Percentiles rank a stretch among this genome's conserved stretches.
Conservation (phyloP, 2,888 invertebrate genomes). For the Phalangium opilio region DNA sequence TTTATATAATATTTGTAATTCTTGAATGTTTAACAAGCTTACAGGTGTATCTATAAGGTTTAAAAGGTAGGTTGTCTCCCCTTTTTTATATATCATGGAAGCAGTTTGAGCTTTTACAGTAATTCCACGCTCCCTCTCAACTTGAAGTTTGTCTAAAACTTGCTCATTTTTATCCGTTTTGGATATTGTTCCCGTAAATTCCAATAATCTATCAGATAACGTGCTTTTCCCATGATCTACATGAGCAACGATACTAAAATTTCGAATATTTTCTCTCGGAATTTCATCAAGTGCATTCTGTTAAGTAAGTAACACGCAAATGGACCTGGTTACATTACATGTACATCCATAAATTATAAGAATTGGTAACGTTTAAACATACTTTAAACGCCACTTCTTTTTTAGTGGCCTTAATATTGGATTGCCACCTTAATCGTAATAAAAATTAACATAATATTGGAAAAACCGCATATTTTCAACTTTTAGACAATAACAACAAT, state of each 20-base stretch:
- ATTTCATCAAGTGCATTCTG: constrained; percentile 24
- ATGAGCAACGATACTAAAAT: constrained; percentile 87
- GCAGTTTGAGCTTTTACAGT: constrained; percentile 97
- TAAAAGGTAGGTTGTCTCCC: constrained; percentile 52
- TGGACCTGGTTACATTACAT: no score
- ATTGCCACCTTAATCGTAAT: no score
- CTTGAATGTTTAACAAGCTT: constrained; percentile 8
- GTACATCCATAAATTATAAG: no score
- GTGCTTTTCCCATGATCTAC: constrained; percentile 98
- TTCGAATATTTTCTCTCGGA: constrained; percentile 32
- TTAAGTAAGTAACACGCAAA: no score
- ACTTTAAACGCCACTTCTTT: no score
- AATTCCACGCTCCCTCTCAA: constrained; percentile 90
- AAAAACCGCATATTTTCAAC: no score
- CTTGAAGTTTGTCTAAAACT: constrained; percentile 43
- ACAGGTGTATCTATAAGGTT: constrained; percentile 91
- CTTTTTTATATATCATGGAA: constrained; percentile 51
- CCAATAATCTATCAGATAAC: constrained; percentile 82
- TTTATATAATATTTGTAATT: not conserved
- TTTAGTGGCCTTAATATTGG: no score
- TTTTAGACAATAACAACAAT: no score
- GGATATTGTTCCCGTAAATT: constrained; percentile 56
- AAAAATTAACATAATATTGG: no score
- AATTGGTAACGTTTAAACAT: no score
- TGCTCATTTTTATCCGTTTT: constrained; percentile 25